A percentile compares a stretch with the other conserved stretches of the same genome.
Conservation (phyloP, 2,888 invertebrate genomes). For the Biston stratarius region DNA sequence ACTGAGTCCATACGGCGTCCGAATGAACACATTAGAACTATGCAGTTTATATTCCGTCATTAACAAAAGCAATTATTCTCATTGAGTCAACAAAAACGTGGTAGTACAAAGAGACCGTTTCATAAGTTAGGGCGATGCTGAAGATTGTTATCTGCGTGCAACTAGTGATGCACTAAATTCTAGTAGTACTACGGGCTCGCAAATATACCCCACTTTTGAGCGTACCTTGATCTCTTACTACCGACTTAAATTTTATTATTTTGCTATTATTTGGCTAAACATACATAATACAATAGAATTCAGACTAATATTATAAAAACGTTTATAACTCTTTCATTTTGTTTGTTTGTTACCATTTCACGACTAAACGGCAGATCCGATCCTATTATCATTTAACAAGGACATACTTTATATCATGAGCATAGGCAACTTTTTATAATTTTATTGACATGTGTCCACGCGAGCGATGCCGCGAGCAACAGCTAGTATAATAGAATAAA, state of each 20-base stretch:
- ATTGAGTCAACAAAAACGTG: slow-evolving; percentile 73
- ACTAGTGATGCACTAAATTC: slow-evolving; percentile 83
- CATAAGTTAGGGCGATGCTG: slow-evolving; percentile 76
- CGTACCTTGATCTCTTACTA: slow-evolving; percentile 63
- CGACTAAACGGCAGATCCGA: too few relatives aligned
- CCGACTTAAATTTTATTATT: slow-evolving; percentile 61
- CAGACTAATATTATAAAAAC: too few relatives aligned
- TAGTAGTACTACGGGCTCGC: slow-evolving; percentile 63
- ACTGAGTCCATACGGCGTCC: slow-evolving; percentile 69
- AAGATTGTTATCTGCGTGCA: slow-evolving; percentile 77
- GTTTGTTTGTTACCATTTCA: too few relatives aligned
- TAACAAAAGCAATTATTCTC: slow-evolving; percentile 74
- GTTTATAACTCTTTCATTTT: too few relatives aligned
- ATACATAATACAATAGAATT: not conserved
- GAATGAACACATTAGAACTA: slow-evolving; percentile 70
- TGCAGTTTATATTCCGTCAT: slow-evolving; percentile 70
- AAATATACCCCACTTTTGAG: slow-evolving; percentile 69
- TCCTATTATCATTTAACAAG: too few relatives aligned
- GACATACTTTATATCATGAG: too few relatives aligned
- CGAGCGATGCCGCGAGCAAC: too few relatives aligned
- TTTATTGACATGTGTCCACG: too few relatives aligned
- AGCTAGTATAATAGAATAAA: too few relatives aligned
- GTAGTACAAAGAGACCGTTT: slow-evolving; percentile 75
- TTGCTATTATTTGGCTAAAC: slow-evolving; percentile 33
- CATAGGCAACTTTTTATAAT: too few relatives aligned